Conservation (phyloP, 1,140 invertebrate species). For the Rhynchophorus ferrugineus region DNA sequence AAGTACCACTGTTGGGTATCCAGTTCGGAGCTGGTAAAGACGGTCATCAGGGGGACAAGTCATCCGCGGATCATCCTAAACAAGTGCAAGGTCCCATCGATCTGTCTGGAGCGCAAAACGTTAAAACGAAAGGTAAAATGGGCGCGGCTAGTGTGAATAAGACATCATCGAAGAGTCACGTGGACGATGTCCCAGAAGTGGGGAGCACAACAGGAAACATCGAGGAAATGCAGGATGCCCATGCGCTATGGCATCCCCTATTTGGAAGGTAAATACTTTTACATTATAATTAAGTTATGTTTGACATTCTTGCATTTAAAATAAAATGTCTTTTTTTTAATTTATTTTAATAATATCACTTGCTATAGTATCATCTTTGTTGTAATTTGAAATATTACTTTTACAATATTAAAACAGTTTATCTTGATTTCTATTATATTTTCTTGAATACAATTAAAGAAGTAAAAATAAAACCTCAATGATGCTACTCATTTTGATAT, state of each 20-base stretch:
- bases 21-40: background rate
- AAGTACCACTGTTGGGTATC: background rate
- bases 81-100: slow-evolving; percentile 28
- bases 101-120: slow-evolving; percentile 29
- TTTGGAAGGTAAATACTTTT: slow-evolving; percentile 54
- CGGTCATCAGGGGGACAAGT: background rate
- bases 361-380: too few relatives aligned
- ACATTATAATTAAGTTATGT: background rate
- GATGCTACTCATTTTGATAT: too few relatives aligned
- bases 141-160: slow-evolving; percentile 17
- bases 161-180: slow-evolving; percentile 26
- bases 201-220: slow-evolving; percentile 48
- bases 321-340: too few relatives aligned
- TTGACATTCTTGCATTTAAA: too few relatives aligned
- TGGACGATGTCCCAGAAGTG: slow-evolving; percentile 47
- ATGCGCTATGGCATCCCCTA: slow-evolving; percentile 61
- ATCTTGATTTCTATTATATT: background rate
- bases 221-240: slow-evolving; percentile 43
- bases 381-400: background rate
- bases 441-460: background rate
- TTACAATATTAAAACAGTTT: background rate
- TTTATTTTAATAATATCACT: too few relatives aligned
- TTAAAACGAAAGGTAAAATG: slow-evolving; percentile 41
- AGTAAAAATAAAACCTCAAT: too few relatives aligned
- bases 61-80: slow-evolving; percentile 3